Percentiles rank a stretch among this genome's conserved stretches.
Evolutionary conservation across 2,113 vertebrate genomes (phyloP).

Genomic region (Mesembrinibis cayennensis): DNA sequence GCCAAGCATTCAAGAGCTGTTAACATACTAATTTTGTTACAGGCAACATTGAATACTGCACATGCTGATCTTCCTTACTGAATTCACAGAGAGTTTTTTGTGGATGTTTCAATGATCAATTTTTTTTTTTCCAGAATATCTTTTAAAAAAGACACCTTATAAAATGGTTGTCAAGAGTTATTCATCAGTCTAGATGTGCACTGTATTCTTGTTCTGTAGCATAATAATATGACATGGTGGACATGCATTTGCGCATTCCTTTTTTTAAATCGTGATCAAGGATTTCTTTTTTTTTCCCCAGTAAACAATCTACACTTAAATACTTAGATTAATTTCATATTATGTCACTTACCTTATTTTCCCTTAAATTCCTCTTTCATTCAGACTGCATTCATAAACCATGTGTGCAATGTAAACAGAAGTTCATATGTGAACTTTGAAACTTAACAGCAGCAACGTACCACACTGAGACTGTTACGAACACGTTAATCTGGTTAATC

Average conservation of each 20-base stretch:
- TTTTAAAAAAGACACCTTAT: not conserved
- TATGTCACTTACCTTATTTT: slow-evolving; percentile 55
- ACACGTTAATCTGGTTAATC: slow-evolving; percentile 72
- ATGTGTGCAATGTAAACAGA: not conserved
- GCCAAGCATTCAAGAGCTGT: not conserved
- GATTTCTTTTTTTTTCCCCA: not conserved
- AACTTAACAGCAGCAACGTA: slow-evolving; percentile 1
- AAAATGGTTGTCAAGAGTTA: not conserved
- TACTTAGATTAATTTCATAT: not conserved
- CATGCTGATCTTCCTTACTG: not conserved
- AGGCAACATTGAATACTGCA: not conserved
- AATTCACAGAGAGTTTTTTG: not conserved
- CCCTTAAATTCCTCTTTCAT: not conserved
- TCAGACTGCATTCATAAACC: not conserved
- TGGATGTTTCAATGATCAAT: not conserved
- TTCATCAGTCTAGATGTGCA: not conserved
- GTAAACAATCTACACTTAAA: not conserved
- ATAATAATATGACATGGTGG: not conserved
- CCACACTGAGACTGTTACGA: slow-evolving; percentile 44
- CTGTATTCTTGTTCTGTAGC: not conserved
- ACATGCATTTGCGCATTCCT: not conserved
- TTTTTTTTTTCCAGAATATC: not conserved
- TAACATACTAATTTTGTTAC: not conserved
- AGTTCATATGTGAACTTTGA: slow-evolving; percentile 68
- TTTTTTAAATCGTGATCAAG: not conserved